These are phyloP conservation scores for Octopus sinensis DNA, from an alignment of 1,140 invertebrate genomes.

Conservation along the genomic window DNA sequence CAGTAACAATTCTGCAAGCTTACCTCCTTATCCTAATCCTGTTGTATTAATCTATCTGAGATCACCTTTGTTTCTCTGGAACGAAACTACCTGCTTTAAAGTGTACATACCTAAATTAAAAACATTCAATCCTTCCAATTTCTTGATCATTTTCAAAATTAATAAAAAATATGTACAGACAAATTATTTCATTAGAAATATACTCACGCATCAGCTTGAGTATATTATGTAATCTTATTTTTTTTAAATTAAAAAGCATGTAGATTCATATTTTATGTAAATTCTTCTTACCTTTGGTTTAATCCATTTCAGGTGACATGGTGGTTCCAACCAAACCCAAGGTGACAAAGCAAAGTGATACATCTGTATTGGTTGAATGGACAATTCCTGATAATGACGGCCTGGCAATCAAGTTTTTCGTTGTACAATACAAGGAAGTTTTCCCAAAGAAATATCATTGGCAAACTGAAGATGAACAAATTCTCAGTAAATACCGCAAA, in stretches of 20 bases:
- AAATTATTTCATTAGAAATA: too few species aligned
- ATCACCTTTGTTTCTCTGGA: too few species aligned
- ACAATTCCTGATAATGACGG: constrained; percentile 73
- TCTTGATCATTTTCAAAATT: too few species aligned
- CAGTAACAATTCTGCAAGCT: too few species aligned
- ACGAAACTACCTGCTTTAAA: too few species aligned
- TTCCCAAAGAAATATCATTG: constrained; percentile 62
- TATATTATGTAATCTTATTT: too few species aligned
- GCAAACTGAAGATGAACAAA: constrained; percentile 80
- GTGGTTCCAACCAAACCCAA: constrained; percentile 81
- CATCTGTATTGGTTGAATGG: constrained; percentile 92
- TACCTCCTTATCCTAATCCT: too few species aligned
- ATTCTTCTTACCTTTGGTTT: background rate
- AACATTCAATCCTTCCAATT: background rate
- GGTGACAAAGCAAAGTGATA: constrained; percentile 78
- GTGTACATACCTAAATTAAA: background rate
- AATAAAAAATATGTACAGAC: too few species aligned
- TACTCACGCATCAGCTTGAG: too few species aligned
- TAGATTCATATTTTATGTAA: background rate
- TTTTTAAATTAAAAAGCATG: too few species aligned
- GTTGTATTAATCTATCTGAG: too few species aligned
- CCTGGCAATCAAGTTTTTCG: constrained; percentile 82
- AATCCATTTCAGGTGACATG: constrained; percentile 64
- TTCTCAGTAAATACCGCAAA: constrained; percentile 69
- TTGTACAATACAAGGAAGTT: constrained; percentile 80